Evolutionary conservation across 2,888 invertebrate species (phyloP), one percentile per base, ranked within the genome.

Genomic region (Brachylomia viminalis): DNA sequence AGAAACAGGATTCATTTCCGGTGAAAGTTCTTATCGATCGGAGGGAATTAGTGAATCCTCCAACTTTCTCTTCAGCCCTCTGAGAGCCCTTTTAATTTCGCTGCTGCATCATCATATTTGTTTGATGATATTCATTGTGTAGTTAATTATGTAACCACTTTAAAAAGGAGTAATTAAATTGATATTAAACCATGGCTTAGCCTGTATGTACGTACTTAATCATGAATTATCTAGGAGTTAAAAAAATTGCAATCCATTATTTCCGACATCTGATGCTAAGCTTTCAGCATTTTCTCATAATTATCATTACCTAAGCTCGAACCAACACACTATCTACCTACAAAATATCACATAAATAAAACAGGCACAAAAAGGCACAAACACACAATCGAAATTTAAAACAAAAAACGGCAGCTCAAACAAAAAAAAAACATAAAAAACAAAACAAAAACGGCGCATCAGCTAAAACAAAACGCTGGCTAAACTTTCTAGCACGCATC

Each of bases 11-110:
- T 79, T 75, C 65, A 69, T 80, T 89, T 91, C 91, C 91, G 91
- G 92, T 87, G 92, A 92, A 92, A 93, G 91, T 91, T n/a, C 75
- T 85, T 88, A 90, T 88, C 87, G 82, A 80, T 84, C 74, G 73
- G 61, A 77, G 77, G 75, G 68, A 74, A 88, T 87, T 77, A 74
- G 80, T 83, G 83, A 85, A 75, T 86, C 88, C 89, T 90, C 73
- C 42, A 78, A 90, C 90, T 91, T 91, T 92, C 91, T 90, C 87
- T 73, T 73, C 70, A 82, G 66, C 86, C 90, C 89, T 90, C 88
- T 79, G 76, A 77, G 82, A 75, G 77, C 84, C 87, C 85, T 79
- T 76, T 59, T 47, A 72, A 78, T 84, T 83, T 86, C 78, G 80
- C 20, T 84, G 83, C 78, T 77, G 72, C 52, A 72, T 84, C 81